Percentiles rank a stretch among this genome's conserved stretches.
Conservation (phyloP, 2,797 vertebrate genomes). For the Syngnathus acus region DNA sequence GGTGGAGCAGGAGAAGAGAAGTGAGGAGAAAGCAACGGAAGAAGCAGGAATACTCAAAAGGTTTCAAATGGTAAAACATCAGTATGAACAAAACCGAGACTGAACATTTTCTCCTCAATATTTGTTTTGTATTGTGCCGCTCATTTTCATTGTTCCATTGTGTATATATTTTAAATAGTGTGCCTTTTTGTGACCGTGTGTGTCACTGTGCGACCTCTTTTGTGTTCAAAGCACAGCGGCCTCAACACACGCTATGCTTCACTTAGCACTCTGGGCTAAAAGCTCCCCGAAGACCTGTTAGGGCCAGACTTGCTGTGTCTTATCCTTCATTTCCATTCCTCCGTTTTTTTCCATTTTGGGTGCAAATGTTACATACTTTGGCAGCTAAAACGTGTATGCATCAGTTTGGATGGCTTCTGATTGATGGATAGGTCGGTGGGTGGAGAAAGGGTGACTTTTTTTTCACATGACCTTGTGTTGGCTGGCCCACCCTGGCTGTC, state of each 20-base stretch:
- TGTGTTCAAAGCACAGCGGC: slow-evolving; percentile 12
- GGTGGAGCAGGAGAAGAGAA: slow-evolving; percentile 37
- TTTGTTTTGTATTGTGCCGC: background rate
- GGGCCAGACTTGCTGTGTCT: slow-evolving; percentile 36
- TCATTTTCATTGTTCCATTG: background rate
- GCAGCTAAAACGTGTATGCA: slow-evolving; percentile 65
- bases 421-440: slow-evolving; percentile 33
- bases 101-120: too few relatives aligned
- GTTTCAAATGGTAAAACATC: background rate
- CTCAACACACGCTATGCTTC: slow-evolving; percentile 47
- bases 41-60: slow-evolving; percentile 47
- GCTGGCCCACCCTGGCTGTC: slow-evolving; percentile 62
- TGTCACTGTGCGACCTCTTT: background rate
- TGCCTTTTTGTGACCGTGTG: background rate
- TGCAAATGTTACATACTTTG: slow-evolving; percentile 58
- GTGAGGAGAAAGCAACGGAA: slow-evolving; percentile 73
- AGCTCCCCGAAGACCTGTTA: slow-evolving; percentile 54
- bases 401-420: slow-evolving; percentile 49
- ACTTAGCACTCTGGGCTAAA: slow-evolving; percentile 56
- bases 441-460: slow-evolving; percentile 64
- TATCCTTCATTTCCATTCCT: slow-evolving; percentile 13
- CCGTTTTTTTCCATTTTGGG: background rate
- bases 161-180: background rate
- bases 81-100: background rate
- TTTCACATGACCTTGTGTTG: slow-evolving; percentile 83